These are phyloP conservation scores for Sminthurinus aureus DNA, from an alignment of 2,888 invertebrate genomes.

Conservation along the genomic window DNA sequence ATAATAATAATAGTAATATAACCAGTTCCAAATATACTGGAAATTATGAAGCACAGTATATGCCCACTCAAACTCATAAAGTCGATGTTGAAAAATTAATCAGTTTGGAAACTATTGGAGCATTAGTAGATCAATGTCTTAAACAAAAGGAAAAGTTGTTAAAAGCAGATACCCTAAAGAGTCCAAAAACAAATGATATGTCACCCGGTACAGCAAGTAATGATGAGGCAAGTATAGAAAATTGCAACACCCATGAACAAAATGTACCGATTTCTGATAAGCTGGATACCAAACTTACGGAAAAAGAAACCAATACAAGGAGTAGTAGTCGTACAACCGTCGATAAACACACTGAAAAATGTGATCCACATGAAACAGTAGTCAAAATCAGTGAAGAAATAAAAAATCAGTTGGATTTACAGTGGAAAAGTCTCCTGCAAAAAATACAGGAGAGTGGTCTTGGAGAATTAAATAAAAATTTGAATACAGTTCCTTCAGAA, in stretches of 20 bases:
- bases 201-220: not conserved
- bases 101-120: conserved; percentile 21
- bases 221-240: not conserved
- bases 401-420: conserved; percentile 36
- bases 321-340: not conserved
- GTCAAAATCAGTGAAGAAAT: conserved; percentile 31
- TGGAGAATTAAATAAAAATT: conserved; percentile 36
- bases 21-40: not conserved
- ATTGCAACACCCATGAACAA: not conserved
- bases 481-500: not conserved
- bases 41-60: not conserved
- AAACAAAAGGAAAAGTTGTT: conserved; percentile 5
- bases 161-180: not conserved
- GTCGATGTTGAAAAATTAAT: not conserved
- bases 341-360: not conserved
- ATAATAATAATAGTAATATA: not conserved
- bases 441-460: conserved; percentile 45
- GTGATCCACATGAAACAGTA: conserved; percentile 18
- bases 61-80: not conserved
- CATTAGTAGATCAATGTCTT: conserved; percentile 28
- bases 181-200: not conserved
- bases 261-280: not conserved
- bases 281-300: not conserved
- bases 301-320: not conserved
- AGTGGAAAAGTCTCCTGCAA: conserved; percentile 48